phyloP scores from a whole-genome alignment of 2,797 vertebrate genomes.

The Acanthornis magna region DNA sequence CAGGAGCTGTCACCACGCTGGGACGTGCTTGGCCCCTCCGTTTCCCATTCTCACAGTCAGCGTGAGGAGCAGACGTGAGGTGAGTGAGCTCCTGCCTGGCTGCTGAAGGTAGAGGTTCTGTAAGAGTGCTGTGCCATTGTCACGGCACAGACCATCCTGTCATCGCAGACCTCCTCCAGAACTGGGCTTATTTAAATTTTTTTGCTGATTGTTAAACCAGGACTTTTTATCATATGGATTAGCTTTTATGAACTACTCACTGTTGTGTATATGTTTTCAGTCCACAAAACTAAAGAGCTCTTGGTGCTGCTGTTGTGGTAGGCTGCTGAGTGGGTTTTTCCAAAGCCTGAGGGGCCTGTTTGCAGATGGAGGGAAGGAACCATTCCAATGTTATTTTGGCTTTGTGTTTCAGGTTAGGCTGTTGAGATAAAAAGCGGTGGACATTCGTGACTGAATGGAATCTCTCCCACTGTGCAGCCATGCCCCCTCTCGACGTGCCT shows the following conservation, averaged over 20 bases:
- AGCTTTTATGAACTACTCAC: neutral
- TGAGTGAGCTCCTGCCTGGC: neutral
- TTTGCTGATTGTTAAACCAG: neutral
- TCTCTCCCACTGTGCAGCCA: slow-evolving; percentile 73
- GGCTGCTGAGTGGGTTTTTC: neutral
- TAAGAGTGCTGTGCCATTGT: accelerated
- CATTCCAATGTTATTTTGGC: neutral
- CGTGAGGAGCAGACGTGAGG: neutral
- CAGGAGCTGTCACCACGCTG: neutral
- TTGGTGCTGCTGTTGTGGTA: neutral
- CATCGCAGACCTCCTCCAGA: neutral
- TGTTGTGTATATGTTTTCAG: accelerated
- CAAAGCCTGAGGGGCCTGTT: neutral
- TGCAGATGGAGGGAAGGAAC: neutral
- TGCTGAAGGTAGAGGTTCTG: neutral
- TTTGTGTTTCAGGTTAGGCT: slow-evolving; percentile 79
- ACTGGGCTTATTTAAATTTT: neutral
- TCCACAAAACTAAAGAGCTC: neutral
- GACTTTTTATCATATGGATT: neutral
- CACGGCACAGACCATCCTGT: accelerated
- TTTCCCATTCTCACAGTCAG: neutral
- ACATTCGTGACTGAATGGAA: slow-evolving; percentile 73
- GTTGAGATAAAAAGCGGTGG: slow-evolving; percentile 79
- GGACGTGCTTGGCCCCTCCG: neutral
- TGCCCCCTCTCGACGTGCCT: slow-evolving; percentile 71